Evolutionary conservation across 2,113 vertebrate species (phyloP).

Genomic region (Budorcas taxicolor): DNA sequence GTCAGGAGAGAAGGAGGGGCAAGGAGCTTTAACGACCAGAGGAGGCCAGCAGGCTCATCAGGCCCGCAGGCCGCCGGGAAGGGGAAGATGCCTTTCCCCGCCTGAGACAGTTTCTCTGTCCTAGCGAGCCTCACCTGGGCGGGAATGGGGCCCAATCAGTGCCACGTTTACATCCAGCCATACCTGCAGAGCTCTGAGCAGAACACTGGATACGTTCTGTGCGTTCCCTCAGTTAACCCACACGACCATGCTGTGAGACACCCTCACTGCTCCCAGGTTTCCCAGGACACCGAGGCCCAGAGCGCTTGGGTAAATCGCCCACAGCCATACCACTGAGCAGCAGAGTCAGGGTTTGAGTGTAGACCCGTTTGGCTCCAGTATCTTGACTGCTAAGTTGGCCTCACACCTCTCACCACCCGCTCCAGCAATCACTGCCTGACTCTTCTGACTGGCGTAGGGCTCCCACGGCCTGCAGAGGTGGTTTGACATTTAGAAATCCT

Average conservation of each 20-base stretch:
- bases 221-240: neutral
- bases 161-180: neutral
- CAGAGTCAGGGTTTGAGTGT: neutral
- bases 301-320: neutral
- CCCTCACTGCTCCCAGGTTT: neutral
- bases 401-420: neutral
- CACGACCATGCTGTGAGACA: neutral
- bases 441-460: neutral
- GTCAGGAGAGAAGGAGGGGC: neutral
- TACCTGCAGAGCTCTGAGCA: neutral
- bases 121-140: neutral
- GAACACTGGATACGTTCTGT: neutral
- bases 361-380: neutral
- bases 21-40: neutral
- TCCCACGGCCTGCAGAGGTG: neutral
- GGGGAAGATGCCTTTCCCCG: neutral
- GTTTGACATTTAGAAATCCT: neutral
- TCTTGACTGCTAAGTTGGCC: neutral
- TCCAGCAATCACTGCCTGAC: neutral
- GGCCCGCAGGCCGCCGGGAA: neutral
- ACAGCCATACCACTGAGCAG: neutral
- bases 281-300: neutral
- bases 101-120: neutral
- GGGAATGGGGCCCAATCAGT: neutral
- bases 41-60: neutral